Evolutionary conservation across 2,797 vertebrate genomes (phyloP).

Genomic region (Melanogrammus aeglefinus): DNA sequence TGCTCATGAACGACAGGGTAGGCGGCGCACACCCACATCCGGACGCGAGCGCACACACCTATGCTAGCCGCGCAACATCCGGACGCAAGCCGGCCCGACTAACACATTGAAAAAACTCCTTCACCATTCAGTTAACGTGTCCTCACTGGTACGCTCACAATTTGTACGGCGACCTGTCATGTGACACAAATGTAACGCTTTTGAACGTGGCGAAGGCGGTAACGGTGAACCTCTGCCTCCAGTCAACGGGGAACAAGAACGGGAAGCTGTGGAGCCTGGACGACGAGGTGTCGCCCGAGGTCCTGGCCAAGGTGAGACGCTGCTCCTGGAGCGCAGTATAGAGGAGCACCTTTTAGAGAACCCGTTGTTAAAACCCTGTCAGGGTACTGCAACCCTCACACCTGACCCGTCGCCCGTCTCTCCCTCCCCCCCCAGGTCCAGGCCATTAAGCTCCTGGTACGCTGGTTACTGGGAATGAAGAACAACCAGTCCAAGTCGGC

Average conservation of each 20-base stretch:
- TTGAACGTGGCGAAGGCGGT: neutral
- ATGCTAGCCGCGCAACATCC: too few relatives aligned
- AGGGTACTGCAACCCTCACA: neutral
- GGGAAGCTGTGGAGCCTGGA: conserved; percentile 96
- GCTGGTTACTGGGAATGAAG: conserved; percentile 98
- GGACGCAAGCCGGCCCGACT: neutral
- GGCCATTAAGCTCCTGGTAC: conserved; percentile 95
- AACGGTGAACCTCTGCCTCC: conserved; percentile 23
- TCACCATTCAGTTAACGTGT: neutral
- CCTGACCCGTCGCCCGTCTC: neutral
- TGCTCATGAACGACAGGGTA: conserved; percentile 98
- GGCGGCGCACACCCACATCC: neutral
- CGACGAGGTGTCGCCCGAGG: conserved; percentile 97
- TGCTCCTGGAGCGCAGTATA: neutral
- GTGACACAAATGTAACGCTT: neutral
- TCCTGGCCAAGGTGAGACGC: conserved; percentile 80
- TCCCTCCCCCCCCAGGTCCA: conserved; percentile 79
- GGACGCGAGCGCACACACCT: too few relatives aligned
- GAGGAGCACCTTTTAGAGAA: neutral
- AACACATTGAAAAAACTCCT: neutral
- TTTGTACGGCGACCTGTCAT: too few relatives aligned
- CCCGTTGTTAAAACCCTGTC: neutral
- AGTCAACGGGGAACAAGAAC: conserved; percentile 97
- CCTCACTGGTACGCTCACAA: neutral
- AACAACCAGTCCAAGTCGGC: conserved; percentile 98